These are phyloP conservation scores for Clanis bilineata DNA, from an alignment of 2,888 invertebrate genomes.

Conservation along the genomic window DNA sequence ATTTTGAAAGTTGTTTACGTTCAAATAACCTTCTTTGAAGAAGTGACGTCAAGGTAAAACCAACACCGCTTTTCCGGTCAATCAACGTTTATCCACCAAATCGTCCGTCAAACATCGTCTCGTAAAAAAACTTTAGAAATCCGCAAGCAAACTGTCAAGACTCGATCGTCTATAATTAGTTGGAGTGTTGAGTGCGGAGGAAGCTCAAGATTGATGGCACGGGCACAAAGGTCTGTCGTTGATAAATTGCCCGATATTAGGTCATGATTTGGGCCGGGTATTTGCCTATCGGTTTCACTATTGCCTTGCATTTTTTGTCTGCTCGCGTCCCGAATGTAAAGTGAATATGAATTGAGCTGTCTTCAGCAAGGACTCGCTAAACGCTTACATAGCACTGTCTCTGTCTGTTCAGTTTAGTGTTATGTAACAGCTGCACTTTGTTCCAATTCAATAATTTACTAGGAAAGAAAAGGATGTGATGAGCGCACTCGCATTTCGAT, in stretches of 20 bases:
- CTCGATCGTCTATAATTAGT: slow-evolving; percentile 76
- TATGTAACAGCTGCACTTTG: background rate
- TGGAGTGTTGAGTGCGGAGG: slow-evolving; percentile 72
- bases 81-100: slow-evolving; percentile 26
- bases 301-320: slow-evolving; percentile 59
- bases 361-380: slow-evolving; percentile 30
- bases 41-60: slow-evolving; percentile 8
- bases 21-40: background rate
- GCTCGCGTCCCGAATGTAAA: slow-evolving; percentile 44
- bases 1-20: background rate
- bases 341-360: slow-evolving; percentile 49
- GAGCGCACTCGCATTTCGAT: background rate
- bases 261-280: slow-evolving; percentile 76
- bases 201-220: slow-evolving; percentile 75
- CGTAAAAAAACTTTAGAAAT: slow-evolving; percentile 51
- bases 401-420: background rate
- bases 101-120: slow-evolving; percentile 45
- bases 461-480: background rate
- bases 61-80: slow-evolving; percentile 22
- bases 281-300: slow-evolving; percentile 71
- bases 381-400: slow-evolving; percentile 2
- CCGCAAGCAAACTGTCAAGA: slow-evolving; percentile 68
- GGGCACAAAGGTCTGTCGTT: slow-evolving; percentile 76
- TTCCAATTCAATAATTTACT: background rate
- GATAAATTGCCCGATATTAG: slow-evolving; percentile 79